These are phyloP conservation scores for Oreonectes daqikongensis DNA, from an alignment of 2,797 vertebrate species.

Conservation along the genomic window DNA sequence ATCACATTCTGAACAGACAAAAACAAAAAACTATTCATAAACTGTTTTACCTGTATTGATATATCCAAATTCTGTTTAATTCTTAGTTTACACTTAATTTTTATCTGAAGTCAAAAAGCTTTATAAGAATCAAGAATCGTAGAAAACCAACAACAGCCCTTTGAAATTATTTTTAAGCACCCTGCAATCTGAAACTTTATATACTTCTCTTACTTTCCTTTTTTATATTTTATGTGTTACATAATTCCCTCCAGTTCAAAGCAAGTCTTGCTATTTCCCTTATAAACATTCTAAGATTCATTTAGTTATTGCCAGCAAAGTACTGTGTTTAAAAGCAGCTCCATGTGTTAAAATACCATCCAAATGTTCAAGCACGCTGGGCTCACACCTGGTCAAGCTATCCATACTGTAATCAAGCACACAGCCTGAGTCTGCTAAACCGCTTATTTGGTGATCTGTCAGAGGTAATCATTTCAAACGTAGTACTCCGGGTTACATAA, in stretches of 20 bases:
- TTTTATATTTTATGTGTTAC: not conserved
- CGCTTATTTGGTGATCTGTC: slow-evolving; percentile 58
- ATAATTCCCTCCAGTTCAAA: slow-evolving; percentile 38
- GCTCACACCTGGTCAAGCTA: slow-evolving; percentile 25
- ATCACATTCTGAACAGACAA: too few species aligned
- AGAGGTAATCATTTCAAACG: slow-evolving; percentile 61
- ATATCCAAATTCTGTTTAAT: too few species aligned
- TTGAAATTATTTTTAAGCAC: slow-evolving; percentile 2
- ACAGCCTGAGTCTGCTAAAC: slow-evolving; percentile 50
- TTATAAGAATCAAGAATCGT: too few species aligned
- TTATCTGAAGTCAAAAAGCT: too few species aligned
- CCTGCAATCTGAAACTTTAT: slow-evolving; percentile 58
- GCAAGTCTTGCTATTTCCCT: not conserved
- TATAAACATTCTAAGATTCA: slow-evolving; percentile 27
- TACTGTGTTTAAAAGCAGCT: slow-evolving; percentile 18
- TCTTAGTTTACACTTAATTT: too few species aligned
- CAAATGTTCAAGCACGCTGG: not conserved
- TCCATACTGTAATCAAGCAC: slow-evolving; percentile 66
- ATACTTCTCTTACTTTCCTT: slow-evolving; percentile 22
- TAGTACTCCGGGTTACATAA: slow-evolving; percentile 26
- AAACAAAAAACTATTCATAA: too few species aligned
- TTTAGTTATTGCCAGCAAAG: slow-evolving; percentile 30
- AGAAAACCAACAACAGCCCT: too few species aligned
- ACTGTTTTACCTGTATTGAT: too few species aligned
- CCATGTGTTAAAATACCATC: slow-evolving; percentile 13